Evolutionary conservation across 2,888 invertebrate species (phyloP).

Genomic region (Tenthredo livida): DNA sequence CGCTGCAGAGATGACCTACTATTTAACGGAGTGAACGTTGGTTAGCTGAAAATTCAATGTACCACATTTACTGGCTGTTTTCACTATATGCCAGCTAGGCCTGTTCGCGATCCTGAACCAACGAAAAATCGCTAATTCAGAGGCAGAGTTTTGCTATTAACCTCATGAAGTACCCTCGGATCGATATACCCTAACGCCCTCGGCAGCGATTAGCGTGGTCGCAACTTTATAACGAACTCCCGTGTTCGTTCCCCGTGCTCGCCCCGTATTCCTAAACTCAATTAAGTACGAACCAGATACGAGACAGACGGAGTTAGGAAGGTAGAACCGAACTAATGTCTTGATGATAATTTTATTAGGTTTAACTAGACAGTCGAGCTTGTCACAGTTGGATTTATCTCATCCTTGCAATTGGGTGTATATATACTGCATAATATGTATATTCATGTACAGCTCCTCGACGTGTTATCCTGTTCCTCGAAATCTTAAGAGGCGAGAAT

Average conservation of each 20-base stretch:
- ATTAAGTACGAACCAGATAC: slow-evolving; percentile 38
- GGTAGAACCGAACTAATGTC: slow-evolving; percentile 41
- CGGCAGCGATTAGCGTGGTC: slow-evolving; percentile 40
- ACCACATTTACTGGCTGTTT: neutral
- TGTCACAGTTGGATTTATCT: slow-evolving; percentile 29
- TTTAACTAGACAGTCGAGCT: slow-evolving; percentile 41
- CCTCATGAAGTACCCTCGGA: slow-evolving; percentile 29
- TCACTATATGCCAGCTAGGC: neutral
- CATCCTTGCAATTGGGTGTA: neutral
- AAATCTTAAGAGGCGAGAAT: neutral
- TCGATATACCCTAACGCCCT: slow-evolving; percentile 24
- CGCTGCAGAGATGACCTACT: slow-evolving; percentile 20
- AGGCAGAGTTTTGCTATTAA: slow-evolving; percentile 12
- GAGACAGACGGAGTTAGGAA: slow-evolving; percentile 40
- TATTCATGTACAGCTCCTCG: neutral
- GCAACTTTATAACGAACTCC: slow-evolving; percentile 43
- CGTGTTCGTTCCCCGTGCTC: slow-evolving; percentile 25
- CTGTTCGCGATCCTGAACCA: neutral
- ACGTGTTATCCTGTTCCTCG: neutral
- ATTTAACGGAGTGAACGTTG: slow-evolving; percentile 23
- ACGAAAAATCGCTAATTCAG: slow-evolving; percentile 12
- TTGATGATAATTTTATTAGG: slow-evolving; percentile 43
- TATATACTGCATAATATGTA: neutral
- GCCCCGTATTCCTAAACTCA: slow-evolving; percentile 35
- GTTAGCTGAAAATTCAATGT: neutral